Conservation (phyloP, 1,140 invertebrate genomes). For the Drosophila ambigua region DNA sequence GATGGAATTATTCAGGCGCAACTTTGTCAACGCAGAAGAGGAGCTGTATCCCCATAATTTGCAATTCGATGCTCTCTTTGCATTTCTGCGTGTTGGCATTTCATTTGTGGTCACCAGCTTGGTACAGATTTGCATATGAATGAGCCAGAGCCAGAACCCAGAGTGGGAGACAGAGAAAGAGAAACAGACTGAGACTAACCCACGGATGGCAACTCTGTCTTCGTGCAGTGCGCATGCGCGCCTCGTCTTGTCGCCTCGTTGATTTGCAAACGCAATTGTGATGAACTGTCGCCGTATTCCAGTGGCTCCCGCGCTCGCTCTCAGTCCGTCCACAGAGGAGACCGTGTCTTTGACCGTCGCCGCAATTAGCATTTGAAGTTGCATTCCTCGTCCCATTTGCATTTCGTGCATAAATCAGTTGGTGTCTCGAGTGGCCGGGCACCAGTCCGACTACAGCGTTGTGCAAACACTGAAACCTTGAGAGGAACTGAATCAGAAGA, state of each 20-base stretch:
- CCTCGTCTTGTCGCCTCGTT: constrained; percentile 32
- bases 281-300: constrained; percentile 63
- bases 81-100: constrained; percentile 81
- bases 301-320: constrained; percentile 10
- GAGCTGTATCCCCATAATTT: constrained; percentile 56
- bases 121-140: constrained; percentile 76
- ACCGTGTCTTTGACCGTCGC: constrained; percentile 75
- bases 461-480: constrained; percentile 56
- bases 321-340: constrained; percentile 1
- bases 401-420: constrained; percentile 74
- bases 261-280: constrained; percentile 74
- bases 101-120: constrained; percentile 71
- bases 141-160: constrained; percentile 37
- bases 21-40: constrained; percentile 47
- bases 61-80: constrained; percentile 82
- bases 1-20: constrained; percentile 56
- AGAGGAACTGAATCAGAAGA: constrained; percentile 26
- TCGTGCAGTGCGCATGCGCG: constrained; percentile 48
- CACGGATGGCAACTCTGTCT: constrained; percentile 27
- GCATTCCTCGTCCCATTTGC: constrained; percentile 66
- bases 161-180: constrained; percentile 10
- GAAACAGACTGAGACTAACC: no score
- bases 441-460: constrained; percentile 23
- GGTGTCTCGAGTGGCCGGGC: constrained; percentile 30
- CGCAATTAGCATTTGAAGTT: constrained; percentile 83